phyloP scores from a whole-genome alignment of 2,888 invertebrate species.

The Epirrita christyi region DNA sequence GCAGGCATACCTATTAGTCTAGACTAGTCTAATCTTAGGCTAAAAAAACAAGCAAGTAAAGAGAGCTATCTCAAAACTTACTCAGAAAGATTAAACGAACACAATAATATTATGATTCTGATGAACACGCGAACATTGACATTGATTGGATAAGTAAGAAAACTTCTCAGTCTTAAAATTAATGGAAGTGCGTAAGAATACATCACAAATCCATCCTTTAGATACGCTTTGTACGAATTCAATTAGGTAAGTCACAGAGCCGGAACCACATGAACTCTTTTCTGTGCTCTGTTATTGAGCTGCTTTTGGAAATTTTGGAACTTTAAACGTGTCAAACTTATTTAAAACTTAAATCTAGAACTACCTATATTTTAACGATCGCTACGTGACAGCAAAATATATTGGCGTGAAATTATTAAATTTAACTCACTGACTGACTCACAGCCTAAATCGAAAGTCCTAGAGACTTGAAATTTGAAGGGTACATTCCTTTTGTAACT shows the following conservation, averaged over 20 bases:
- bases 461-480: no score
- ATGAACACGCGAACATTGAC: constrained; percentile 32
- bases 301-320: not conserved
- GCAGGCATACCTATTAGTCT: not conserved
- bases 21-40: not conserved
- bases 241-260: constrained; percentile 18
- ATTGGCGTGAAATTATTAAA: constrained; percentile 42
- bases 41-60: not conserved
- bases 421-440: no score
- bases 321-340: constrained; percentile 16
- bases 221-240: constrained; percentile 57
- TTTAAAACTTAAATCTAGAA: constrained; percentile 10
- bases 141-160: constrained; percentile 31
- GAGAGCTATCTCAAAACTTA: not conserved
- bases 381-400: constrained; percentile 47
- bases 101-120: constrained; percentile 35
- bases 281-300: not conserved
- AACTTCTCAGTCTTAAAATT: constrained; percentile 44
- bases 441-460: no score
- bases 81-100: constrained; percentile 42
- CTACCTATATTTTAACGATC: constrained; percentile 55
- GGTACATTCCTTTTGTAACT: no score
- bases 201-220: constrained; percentile 1
- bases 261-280: not conserved
- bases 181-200: constrained; percentile 39